Percentiles rank a stretch among this genome's conserved stretches.
Evolutionary conservation across 2,113 vertebrate genomes (phyloP).

Genomic region (Enhydra lutris): DNA sequence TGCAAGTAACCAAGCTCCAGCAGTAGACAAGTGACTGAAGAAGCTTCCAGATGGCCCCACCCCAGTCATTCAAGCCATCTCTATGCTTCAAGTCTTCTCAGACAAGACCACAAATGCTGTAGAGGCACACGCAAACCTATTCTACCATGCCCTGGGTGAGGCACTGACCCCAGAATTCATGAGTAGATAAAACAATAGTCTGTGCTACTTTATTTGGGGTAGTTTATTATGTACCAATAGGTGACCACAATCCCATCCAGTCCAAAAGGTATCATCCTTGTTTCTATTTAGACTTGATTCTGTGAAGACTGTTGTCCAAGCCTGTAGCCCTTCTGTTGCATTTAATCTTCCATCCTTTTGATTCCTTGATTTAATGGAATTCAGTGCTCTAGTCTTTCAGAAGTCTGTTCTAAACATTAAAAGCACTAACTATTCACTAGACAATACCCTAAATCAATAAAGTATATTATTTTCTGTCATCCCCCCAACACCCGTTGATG

Average conservation of each 20-base stretch:
- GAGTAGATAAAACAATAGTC: background rate
- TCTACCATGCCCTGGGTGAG: background rate
- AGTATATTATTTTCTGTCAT: background rate
- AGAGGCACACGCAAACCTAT: background rate
- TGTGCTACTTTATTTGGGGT: background rate
- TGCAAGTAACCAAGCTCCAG: background rate
- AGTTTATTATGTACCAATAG: background rate
- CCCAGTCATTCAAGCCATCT: background rate
- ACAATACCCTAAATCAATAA: background rate
- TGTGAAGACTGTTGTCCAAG: background rate
- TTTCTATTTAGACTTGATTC: background rate
- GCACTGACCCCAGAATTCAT: background rate
- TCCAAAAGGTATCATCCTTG: background rate
- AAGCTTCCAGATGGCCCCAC: background rate
- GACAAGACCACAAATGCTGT: background rate
- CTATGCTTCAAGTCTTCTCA: background rate
- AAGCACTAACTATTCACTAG: background rate
- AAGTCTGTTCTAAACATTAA: background rate
- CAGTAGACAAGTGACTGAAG: background rate
- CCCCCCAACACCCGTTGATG: background rate
- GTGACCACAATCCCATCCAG: background rate
- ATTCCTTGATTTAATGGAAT: background rate
- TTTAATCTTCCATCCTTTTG: background rate
- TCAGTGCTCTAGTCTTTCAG: background rate
- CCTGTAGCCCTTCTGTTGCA: background rate